These are phyloP conservation scores for Thermophis baileyi DNA, from an alignment of 2,113 vertebrate genomes.

Conservation along the genomic window DNA sequence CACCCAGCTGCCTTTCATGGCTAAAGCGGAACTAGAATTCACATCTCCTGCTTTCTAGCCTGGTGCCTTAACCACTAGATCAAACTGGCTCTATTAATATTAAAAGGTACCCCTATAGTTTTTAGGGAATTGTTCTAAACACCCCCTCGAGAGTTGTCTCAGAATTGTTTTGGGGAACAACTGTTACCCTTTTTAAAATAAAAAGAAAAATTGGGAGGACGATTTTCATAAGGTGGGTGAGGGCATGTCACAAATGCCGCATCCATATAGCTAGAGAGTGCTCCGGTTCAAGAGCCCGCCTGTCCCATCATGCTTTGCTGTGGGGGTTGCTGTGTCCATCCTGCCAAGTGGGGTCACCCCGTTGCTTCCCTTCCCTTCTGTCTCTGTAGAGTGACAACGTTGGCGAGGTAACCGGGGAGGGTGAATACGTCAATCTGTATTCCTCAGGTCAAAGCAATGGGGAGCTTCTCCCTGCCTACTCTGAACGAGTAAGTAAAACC, in stretches of 20 bases:
- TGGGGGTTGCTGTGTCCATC: background rate
- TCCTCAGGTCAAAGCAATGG: slow-evolving; percentile 89
- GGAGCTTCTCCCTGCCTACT: slow-evolving; percentile 72
- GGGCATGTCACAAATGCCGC: no score
- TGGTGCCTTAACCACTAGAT: background rate
- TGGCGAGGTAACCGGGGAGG: slow-evolving; percentile 91
- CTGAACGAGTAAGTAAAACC: slow-evolving; percentile 88
- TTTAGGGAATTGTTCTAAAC: background rate
- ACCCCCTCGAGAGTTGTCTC: background rate
- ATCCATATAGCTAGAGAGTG: no score
- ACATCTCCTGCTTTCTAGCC: background rate
- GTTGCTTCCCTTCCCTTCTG: slow-evolving; percentile 72
- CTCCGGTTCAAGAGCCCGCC: fast-evolving
- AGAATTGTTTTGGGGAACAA: background rate
- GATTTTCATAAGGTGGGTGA: background rate
- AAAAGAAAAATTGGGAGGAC: no score
- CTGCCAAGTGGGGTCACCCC: slow-evolving; percentile 30
- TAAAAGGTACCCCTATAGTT: no score
- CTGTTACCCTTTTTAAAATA: no score
- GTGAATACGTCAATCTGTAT: slow-evolving; percentile 94
- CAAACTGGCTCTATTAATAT: background rate
- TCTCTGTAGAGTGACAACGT: slow-evolving; percentile 86
- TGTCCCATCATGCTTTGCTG: background rate
- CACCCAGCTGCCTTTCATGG: no score
- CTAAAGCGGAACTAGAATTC: no score